A percentile compares a stretch with the other conserved stretches of the same genome.
Evolutionary conservation across 2,888 invertebrate genomes (phyloP).

Genomic region (Parnassius mnemosyne): DNA sequence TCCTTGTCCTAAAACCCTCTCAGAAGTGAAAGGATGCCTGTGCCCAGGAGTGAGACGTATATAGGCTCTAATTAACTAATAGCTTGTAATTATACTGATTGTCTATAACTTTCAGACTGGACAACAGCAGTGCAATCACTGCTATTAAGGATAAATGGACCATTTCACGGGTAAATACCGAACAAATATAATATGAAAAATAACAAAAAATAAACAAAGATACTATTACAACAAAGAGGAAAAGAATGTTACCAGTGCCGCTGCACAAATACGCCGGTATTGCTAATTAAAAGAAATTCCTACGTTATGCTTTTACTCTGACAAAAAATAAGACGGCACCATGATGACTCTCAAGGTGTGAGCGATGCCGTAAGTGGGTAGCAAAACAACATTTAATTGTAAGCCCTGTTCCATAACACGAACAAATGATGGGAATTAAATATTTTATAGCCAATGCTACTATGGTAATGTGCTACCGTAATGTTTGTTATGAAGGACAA

Average conservation of each 20-base stretch:
- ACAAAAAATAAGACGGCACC: conserved; percentile 61
- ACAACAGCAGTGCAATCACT: no score
- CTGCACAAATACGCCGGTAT: conserved; percentile 49
- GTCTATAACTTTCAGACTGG: not conserved
- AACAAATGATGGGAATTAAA: conserved; percentile 53
- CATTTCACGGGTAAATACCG: not conserved
- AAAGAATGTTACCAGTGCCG: conserved; percentile 47
- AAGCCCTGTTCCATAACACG: conserved; percentile 51
- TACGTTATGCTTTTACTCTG: conserved; percentile 51
- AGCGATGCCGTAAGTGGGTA: conserved; percentile 63
- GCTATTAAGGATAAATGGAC: not conserved
- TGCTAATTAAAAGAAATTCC: conserved; percentile 71
- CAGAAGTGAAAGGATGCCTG: no score
- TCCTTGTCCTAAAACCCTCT: no score
- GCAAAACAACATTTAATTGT: conserved; percentile 62
- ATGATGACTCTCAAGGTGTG: conserved; percentile 64
- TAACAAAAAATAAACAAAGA: conserved; percentile 30
- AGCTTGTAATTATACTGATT: no score
- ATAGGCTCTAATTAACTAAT: no score
- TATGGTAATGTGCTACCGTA: conserved; percentile 47
- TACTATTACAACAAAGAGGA: conserved; percentile 36
- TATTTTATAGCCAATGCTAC: conserved; percentile 43
- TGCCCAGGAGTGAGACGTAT: no score
- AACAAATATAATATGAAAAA: not conserved
- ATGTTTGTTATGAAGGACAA: conserved; percentile 36